These are phyloP conservation scores for Sceloporus undulatus DNA, from an alignment of 2,113 vertebrate species.

Conservation along the genomic window DNA sequence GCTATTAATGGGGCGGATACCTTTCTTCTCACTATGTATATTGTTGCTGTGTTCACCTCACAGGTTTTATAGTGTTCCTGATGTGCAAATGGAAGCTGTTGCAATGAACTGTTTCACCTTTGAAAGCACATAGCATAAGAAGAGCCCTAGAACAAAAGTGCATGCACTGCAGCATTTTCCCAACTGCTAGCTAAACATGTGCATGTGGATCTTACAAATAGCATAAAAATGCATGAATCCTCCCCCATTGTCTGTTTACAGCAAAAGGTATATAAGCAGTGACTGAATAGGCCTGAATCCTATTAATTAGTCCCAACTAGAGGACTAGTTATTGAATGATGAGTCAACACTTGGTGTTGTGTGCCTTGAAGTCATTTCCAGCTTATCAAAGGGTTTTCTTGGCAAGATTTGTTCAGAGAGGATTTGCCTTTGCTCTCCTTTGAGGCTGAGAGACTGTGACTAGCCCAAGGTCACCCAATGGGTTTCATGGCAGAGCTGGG, in stretches of 20 bases:
- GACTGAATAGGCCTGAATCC: too few species aligned
- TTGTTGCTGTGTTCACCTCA: slow-evolving; percentile 26
- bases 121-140: not conserved
- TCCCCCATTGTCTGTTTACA: not conserved
- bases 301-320: too few species aligned
- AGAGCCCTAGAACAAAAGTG: not conserved
- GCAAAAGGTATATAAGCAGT: not conserved
- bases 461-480: too few species aligned
- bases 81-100: not conserved
- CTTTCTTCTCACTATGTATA: slow-evolving; percentile 42
- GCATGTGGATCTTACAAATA: not conserved
- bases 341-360: too few species aligned
- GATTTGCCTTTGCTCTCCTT: too few species aligned
- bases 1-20: slow-evolving; percentile 67
- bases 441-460: too few species aligned
- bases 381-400: too few species aligned
- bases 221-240: not conserved
- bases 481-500: too few species aligned
- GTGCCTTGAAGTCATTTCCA: too few species aligned
- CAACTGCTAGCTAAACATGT: not conserved
- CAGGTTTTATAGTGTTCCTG: not conserved
- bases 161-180: not conserved
- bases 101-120: not conserved
- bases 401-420: too few species aligned
- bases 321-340: too few species aligned